Conservation (phyloP, 2,888 invertebrate genomes). For the Pseudoips prasinana region DNA sequence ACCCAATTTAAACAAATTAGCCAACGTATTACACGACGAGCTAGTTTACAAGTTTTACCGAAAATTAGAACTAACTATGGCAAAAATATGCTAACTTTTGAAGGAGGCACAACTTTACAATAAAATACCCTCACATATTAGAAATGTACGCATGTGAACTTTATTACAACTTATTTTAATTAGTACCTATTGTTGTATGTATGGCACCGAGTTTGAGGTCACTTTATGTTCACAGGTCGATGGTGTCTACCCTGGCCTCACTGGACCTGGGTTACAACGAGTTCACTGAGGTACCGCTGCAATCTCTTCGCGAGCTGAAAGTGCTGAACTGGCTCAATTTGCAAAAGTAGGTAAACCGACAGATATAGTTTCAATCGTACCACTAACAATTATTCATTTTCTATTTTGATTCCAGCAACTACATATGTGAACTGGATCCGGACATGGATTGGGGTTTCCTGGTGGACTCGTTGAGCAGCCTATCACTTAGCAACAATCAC, state of each 20-base stretch:
- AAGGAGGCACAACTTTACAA: too few relatives aligned
- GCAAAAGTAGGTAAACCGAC: slow-evolving; percentile 83
- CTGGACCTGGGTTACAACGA: slow-evolving; percentile 89
- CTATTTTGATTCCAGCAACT: slow-evolving; percentile 83
- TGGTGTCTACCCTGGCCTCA: slow-evolving; percentile 88
- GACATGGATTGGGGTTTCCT: slow-evolving; percentile 86
- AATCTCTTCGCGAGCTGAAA: slow-evolving; percentile 83
- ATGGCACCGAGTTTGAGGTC: background rate
- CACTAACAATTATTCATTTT: background rate
- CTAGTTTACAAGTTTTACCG: too few relatives aligned
- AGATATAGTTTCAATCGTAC: background rate
- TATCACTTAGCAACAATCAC: slow-evolving; percentile 90
- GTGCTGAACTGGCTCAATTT: slow-evolving; percentile 89
- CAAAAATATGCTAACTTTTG: too few relatives aligned
- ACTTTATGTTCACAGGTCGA: slow-evolving; percentile 80
- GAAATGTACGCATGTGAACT: too few relatives aligned
- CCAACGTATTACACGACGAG: too few relatives aligned
- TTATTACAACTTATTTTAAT: too few relatives aligned
- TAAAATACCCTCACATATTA: too few relatives aligned
- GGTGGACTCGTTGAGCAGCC: slow-evolving; percentile 85
- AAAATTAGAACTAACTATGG: too few relatives aligned
- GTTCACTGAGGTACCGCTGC: slow-evolving; percentile 85
- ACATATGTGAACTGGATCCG: slow-evolving; percentile 69
- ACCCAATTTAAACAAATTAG: too few relatives aligned
- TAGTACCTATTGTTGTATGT: too few relatives aligned